Evolutionary conservation across 2,888 invertebrate species (phyloP).

Genomic region (Latrodectus hesperus): DNA sequence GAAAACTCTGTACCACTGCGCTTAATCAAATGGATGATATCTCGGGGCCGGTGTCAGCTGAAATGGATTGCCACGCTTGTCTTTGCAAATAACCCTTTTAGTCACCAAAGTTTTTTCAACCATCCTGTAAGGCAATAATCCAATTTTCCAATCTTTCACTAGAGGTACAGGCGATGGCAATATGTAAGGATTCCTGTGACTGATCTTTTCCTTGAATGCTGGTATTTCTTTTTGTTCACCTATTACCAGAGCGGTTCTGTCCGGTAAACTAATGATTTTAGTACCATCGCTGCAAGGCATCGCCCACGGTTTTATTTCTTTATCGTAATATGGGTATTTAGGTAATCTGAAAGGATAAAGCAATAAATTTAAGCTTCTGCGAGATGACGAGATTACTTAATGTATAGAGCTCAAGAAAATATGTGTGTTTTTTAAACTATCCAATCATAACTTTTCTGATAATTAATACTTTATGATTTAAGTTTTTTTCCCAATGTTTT

Average conservation of each 20-base stretch:
- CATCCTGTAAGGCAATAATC: slow-evolving; percentile 19
- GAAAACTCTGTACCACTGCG: neutral
- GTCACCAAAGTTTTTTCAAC: neutral
- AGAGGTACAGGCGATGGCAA: neutral
- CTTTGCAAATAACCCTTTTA: slow-evolving; percentile 5
- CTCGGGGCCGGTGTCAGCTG: slow-evolving; percentile 18
- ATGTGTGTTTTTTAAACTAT: too few relatives aligned
- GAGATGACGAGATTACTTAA: too few relatives aligned
- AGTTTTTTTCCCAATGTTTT: too few relatives aligned
- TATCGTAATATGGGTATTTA: neutral
- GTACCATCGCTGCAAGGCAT: slow-evolving; percentile 51
- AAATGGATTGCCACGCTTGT: slow-evolving; percentile 19
- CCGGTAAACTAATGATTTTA: neutral
- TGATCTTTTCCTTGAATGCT: neutral
- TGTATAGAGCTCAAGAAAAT: too few relatives aligned
- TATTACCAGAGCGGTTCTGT: slow-evolving; percentile 8
- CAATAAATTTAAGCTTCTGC: neutral
- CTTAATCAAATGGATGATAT: slow-evolving; percentile 33
- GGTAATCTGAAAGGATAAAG: neutral
- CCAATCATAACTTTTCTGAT: too few relatives aligned
- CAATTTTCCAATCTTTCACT: neutral
- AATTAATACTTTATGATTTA: too few relatives aligned
- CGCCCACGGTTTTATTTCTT: slow-evolving; percentile 32
- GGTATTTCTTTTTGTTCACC: neutral
- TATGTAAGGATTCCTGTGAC: neutral